Conservation (phyloP, 1,140 invertebrate genomes). For the Bombyx mori region ASM3026992v2 NC_085118.1:827501-828000, state of each 20-base stretch:
- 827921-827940: slow-evolving; percentile 48
- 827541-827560: slow-evolving; percentile 50
- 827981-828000: slow-evolving; percentile 40
- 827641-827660: slow-evolving; percentile 42
- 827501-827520: slow-evolving; percentile 48
- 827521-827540: slow-evolving; percentile 30
- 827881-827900: background rate
- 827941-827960: slow-evolving; percentile 55
- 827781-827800: slow-evolving; percentile 8
- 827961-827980: slow-evolving; percentile 28
- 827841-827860: slow-evolving; percentile 1
- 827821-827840: background rate
- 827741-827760: too few species aligned
- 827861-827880: slow-evolving; percentile 1
- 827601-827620: slow-evolving; percentile 46
- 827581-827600: slow-evolving; percentile 65
- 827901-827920: too few species aligned
- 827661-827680: too few species aligned
- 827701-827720: slow-evolving; percentile 42
- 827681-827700: background rate
- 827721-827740: slow-evolving; percentile 27
- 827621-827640: slow-evolving; percentile 48
- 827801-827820: too few species aligned
- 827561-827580: slow-evolving; percentile 36
- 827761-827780: too few species aligned